Evolutionary conservation across 2,797 vertebrate genomes (phyloP).

Genomic region (Labeo calbasu): DNA sequence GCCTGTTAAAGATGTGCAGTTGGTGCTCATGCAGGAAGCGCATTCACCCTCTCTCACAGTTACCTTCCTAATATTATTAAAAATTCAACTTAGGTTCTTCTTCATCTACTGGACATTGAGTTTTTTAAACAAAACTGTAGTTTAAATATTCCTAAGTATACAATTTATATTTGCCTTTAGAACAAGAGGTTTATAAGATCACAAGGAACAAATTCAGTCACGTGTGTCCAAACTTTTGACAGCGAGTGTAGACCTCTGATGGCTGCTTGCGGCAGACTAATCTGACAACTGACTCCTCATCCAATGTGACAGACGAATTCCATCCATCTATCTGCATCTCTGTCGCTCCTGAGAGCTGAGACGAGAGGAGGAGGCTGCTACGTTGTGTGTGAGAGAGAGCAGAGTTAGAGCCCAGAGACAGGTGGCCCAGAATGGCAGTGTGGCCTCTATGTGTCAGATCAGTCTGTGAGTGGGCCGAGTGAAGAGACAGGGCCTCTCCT

Average conservation of each 20-base stretch:
- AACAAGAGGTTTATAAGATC: background rate
- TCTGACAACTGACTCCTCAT: conserved; percentile 39
- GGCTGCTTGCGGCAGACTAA: background rate
- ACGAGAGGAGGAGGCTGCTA: background rate
- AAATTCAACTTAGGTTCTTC: background rate
- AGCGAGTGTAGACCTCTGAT: conserved; percentile 2
- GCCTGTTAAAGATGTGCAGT: background rate
- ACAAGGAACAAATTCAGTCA: background rate
- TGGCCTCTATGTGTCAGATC: conserved; percentile 52
- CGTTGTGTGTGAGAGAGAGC: conserved; percentile 2
- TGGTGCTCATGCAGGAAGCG: background rate
- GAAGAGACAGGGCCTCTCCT: conserved; percentile 44
- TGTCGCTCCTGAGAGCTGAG: conserved; percentile 8
- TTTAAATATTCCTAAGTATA: background rate
- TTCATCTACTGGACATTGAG: background rate
- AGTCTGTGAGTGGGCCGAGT: conserved; percentile 46
- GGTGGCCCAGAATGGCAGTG: conserved; percentile 34
- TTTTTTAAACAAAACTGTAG: background rate
- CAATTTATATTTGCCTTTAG: background rate
- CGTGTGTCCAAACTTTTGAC: conserved; percentile 9
- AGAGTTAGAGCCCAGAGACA: conserved; percentile 23
- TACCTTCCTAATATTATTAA: background rate
- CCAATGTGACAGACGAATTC: conserved; percentile 31
- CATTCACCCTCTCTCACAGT: background rate
- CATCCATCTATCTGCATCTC: conserved; percentile 26